Conservation (phyloP, 92 coral and sea anemone species). For the Epizoanthus stellaris region DNA sequence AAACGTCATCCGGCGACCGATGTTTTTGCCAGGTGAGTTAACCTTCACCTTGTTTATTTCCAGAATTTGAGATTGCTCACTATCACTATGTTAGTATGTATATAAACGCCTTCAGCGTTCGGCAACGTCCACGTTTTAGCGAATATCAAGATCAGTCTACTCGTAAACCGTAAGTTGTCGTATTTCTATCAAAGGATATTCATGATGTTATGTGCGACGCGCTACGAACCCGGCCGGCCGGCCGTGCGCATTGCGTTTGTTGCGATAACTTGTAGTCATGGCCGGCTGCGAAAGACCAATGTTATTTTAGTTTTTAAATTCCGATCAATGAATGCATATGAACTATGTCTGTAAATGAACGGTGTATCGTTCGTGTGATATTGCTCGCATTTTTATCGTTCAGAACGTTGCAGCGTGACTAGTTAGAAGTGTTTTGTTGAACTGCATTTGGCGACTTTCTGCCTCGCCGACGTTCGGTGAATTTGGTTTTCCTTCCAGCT, state of each 20-base stretch:
- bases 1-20: constrained; percentile 47
- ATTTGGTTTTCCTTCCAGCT: too few species aligned
- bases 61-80: background rate
- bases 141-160: background rate
- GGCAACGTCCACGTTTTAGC: too few species aligned
- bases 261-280: background rate
- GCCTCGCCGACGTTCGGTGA: too few species aligned
- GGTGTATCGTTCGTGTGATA: background rate
- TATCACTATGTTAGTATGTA: background rate
- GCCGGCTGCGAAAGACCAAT: background rate
- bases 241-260: background rate
- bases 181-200: background rate
- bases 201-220: background rate
- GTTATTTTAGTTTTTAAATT: too few species aligned
- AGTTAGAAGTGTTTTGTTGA: too few species aligned
- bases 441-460: too few species aligned
- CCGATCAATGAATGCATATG: too few species aligned
- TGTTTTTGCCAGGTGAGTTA: constrained; percentile 67
- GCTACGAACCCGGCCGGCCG: too few species aligned
- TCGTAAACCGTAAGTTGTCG: background rate
- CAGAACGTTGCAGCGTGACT: too few species aligned
- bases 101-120: background rate
- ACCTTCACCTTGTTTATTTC: background rate
- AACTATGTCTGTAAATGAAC: background rate
- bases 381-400: too few species aligned